A percentile compares a stretch with the other conserved stretches of the same genome.
Evolutionary conservation across 2,113 vertebrate species (phyloP).

Genomic region (Grammomys dolichurus): DNA sequence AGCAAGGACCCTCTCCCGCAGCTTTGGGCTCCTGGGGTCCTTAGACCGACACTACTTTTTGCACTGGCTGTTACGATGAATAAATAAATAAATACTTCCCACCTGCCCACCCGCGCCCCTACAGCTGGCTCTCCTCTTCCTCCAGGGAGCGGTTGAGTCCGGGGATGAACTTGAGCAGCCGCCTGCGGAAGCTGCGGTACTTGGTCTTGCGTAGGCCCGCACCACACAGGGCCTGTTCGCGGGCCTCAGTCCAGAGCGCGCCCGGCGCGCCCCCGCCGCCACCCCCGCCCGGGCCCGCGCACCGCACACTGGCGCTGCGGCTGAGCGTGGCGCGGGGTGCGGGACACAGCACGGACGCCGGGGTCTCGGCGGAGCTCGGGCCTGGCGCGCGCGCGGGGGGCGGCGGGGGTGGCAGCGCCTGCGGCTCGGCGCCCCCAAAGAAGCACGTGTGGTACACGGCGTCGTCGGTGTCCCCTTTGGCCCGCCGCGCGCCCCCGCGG

Average conservation of each 20-base stretch:
- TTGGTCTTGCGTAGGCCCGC: conserved; percentile 91
- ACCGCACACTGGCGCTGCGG: conserved; percentile 94
- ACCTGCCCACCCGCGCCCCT: conserved; percentile 63
- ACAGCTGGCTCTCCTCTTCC: conserved; percentile 98
- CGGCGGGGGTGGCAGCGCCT: conserved; percentile 50
- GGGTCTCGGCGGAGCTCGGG: conserved; percentile 77
- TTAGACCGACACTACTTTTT: neutral
- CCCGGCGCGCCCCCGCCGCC: conserved; percentile 64
- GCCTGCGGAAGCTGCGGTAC: conserved; percentile 93
- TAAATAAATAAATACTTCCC: conserved; percentile 91
- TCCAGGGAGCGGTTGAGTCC: conserved; percentile 96
- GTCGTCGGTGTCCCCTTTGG: conserved; percentile 90
- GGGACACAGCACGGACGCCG: neutral
- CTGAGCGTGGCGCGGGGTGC: conserved; percentile 63
- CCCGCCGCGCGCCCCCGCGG: conserved; percentile 86
- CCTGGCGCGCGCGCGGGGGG: neutral
- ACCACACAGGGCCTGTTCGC: conserved; percentile 82
- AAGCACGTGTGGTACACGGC: conserved; percentile 95
- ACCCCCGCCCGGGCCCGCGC: conserved; percentile 79
- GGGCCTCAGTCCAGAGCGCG: conserved; percentile 82
- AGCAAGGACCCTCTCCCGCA: conserved; percentile 61
- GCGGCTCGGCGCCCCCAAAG: conserved; percentile 82
- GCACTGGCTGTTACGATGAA: conserved; percentile 30
- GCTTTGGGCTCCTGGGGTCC: conserved; percentile 64
- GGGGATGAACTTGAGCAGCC: conserved; percentile 96